phyloP scores from a whole-genome alignment of 2,888 invertebrate genomes.

The Carpatolechia fugitivella region DNA sequence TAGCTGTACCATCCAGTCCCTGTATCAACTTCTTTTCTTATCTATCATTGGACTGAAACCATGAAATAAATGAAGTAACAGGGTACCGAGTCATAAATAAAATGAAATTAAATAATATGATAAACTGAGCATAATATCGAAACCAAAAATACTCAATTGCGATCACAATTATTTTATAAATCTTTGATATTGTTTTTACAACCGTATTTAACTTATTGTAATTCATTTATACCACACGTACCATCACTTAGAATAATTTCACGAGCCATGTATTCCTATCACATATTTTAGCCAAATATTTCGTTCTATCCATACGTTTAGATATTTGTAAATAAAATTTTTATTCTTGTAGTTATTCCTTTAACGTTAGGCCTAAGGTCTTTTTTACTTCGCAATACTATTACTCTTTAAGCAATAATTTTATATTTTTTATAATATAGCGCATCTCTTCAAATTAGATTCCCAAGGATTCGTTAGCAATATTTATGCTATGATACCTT shows the following conservation, averaged over 20 bases:
- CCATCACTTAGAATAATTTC: slow-evolving; percentile 50
- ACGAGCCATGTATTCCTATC: slow-evolving; percentile 65
- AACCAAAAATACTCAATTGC: slow-evolving; percentile 65
- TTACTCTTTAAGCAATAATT: slow-evolving; percentile 71
- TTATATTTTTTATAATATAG: slow-evolving; percentile 52
- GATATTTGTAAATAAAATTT: slow-evolving; percentile 70
- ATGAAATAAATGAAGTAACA: slow-evolving; percentile 53
- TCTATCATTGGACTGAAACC: slow-evolving; percentile 41
- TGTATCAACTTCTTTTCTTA: slow-evolving; percentile 37
- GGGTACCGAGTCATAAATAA: slow-evolving; percentile 65
- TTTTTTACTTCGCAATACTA: slow-evolving; percentile 74
- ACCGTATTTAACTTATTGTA: slow-evolving; percentile 39
- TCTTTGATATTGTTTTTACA: slow-evolving; percentile 50
- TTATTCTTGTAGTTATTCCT: slow-evolving; percentile 72
- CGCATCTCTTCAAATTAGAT: slow-evolving; percentile 38
- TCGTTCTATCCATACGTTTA: slow-evolving; percentile 63
- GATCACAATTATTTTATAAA: slow-evolving; percentile 58
- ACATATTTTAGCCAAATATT: slow-evolving; percentile 76
- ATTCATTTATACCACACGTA: slow-evolving; percentile 34
- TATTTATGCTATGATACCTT: slow-evolving; percentile 25
- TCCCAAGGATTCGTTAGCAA: slow-evolving; percentile 31
- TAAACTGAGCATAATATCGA: slow-evolving; percentile 56
- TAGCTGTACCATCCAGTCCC: slow-evolving; percentile 41
- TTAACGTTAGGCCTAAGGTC: slow-evolving; percentile 70
- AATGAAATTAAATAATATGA: slow-evolving; percentile 41